Percentiles rank a stretch among this genome's conserved stretches.
phyloP scores from a whole-genome alignment of 2,888 invertebrate genomes.

The Automeris io region DNA sequence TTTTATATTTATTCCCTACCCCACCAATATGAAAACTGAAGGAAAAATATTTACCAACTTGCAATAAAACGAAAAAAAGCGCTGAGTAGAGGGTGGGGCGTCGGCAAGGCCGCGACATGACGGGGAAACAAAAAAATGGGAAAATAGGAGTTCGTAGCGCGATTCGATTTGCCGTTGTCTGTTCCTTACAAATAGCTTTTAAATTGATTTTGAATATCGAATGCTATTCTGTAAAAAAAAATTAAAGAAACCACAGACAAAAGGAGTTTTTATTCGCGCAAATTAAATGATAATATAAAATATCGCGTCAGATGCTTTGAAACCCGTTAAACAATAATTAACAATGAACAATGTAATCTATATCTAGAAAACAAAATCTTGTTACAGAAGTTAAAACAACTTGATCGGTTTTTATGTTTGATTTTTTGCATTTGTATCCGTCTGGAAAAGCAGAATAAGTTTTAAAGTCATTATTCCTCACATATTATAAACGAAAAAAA shows the following conservation, averaged over 20 bases:
- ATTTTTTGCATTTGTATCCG: too few species aligned
- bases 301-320: too few species aligned
- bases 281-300: too few species aligned
- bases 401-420: too few species aligned
- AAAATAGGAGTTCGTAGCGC: conserved; percentile 58
- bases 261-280: background rate
- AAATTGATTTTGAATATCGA: conserved; percentile 71
- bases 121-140: conserved; percentile 58
- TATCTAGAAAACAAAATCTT: too few species aligned
- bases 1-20: too few species aligned
- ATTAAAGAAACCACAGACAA: conserved; percentile 13
- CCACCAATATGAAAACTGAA: background rate
- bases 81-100: conserved; percentile 74
- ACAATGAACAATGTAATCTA: too few species aligned
- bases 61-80: conserved; percentile 68
- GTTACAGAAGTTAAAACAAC: too few species aligned
- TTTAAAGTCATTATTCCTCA: too few species aligned
- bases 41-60: conserved; percentile 70
- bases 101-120: conserved; percentile 71
- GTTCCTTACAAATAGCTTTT: conserved; percentile 71
- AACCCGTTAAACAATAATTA: too few species aligned
- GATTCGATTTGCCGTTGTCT: conserved; percentile 74
- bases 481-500: too few species aligned
- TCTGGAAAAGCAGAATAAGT: too few species aligned
- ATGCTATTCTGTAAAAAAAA: conserved; percentile 45